Conservation (phyloP, 1,140 invertebrate species). For the Planococcus citri region DNA sequence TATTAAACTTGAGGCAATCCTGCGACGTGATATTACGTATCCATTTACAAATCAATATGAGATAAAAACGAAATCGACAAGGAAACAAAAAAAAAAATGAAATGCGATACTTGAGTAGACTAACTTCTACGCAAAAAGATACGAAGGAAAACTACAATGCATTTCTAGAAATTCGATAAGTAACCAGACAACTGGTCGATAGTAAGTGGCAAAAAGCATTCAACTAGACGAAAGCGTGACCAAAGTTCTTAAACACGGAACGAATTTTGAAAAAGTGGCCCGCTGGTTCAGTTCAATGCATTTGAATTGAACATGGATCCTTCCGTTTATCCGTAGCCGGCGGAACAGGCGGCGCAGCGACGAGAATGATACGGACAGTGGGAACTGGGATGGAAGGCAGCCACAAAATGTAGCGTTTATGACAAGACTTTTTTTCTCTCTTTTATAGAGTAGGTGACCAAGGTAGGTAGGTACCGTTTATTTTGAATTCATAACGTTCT, state of each 20-base stretch:
- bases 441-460: neutral
- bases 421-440: neutral
- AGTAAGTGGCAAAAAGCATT: neutral
- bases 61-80: too few relatives aligned
- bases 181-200: neutral
- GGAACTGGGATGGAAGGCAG: neutral
- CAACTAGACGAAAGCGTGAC: slow-evolving; percentile 1
- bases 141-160: neutral
- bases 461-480: neutral
- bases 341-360: neutral
- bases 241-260: slow-evolving; percentile 16
- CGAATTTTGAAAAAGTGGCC: slow-evolving; percentile 12
- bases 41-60: too few relatives aligned
- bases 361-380: neutral
- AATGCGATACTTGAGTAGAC: too few relatives aligned
- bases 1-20: too few relatives aligned
- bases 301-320: slow-evolving; percentile 4
- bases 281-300: neutral
- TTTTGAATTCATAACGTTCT: neutral
- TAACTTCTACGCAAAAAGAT: slow-evolving; percentile 11
- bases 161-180: slow-evolving; percentile 15
- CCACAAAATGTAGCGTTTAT: neutral
- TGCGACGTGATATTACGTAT: too few relatives aligned
- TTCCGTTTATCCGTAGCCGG: neutral
- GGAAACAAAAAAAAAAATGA: too few relatives aligned